Percentiles rank a stretch among this genome's conserved stretches.
Conservation (phyloP, 2,888 invertebrate species). For the Cheilosia pagana region DNA sequence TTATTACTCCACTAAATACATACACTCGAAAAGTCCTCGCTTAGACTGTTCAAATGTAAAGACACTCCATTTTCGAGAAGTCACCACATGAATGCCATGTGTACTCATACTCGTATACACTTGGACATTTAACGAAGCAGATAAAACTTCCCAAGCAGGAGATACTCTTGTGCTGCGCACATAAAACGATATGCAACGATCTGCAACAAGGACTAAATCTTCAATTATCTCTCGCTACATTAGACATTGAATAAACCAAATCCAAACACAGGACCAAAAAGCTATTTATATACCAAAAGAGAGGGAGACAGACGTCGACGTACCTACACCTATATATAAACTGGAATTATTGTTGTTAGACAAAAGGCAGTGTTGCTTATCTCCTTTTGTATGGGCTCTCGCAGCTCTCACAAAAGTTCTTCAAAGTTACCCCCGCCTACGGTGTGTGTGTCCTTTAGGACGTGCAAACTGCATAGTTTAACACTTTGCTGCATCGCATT, state of each 20-base stretch:
- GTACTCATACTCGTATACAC: background rate
- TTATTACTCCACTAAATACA: constrained; percentile 60
- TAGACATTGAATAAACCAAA: constrained; percentile 69
- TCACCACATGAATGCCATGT: constrained; percentile 8
- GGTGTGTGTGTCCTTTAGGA: constrained; percentile 28
- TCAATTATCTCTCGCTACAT: constrained; percentile 75
- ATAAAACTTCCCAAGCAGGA: constrained; percentile 55
- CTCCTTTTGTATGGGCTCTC: constrained; percentile 30
- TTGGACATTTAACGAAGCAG: constrained; percentile 54
- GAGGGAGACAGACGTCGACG: constrained; percentile 7
- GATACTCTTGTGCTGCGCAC: constrained; percentile 29
- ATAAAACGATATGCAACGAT: constrained; percentile 68
- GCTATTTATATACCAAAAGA: constrained; percentile 29
- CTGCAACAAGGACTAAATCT: constrained; percentile 73
- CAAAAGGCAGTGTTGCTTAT: constrained; percentile 69
- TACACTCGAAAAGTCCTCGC: constrained; percentile 39
- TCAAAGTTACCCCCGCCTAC: constrained; percentile 11
- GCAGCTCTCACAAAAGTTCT: constrained; percentile 37
- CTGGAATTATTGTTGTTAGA: constrained; percentile 68
- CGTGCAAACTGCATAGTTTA: constrained; percentile 70
- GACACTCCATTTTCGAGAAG: constrained; percentile 33
- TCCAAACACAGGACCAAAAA: constrained; percentile 47
- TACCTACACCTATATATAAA: too few species aligned
- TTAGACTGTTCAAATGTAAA: constrained; percentile 32
- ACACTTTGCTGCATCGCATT: constrained; percentile 52